Conservation (phyloP, 2,113 vertebrate species). For the Microcebus tavaratra region DNA sequence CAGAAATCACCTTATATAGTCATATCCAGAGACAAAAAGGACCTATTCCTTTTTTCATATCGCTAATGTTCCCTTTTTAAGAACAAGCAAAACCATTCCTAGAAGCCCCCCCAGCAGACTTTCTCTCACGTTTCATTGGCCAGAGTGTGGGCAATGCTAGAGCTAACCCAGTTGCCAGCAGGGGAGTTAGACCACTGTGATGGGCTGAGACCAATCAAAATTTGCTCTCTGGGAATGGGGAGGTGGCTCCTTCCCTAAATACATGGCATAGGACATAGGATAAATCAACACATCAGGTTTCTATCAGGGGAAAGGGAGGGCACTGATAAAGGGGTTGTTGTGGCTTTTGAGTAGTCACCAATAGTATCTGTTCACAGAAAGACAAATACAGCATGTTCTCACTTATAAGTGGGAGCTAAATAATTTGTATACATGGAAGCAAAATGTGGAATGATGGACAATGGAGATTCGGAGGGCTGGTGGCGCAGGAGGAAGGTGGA, state of each 20-base stretch:
- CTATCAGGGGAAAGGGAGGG: neutral
- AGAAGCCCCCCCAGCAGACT: neutral
- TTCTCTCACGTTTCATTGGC: neutral
- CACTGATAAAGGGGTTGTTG: neutral
- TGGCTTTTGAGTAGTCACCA: neutral
- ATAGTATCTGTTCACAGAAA: neutral
- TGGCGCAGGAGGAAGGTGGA: too few relatives aligned
- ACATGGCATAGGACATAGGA: neutral
- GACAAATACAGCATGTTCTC: too few relatives aligned
- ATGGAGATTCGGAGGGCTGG: too few relatives aligned
- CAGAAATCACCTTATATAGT: neutral
- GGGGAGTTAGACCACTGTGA: neutral
- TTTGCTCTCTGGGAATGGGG: neutral
- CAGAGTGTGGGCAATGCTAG: neutral
- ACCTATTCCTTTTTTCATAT: neutral
- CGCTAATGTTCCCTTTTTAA: neutral
- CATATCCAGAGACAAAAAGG: neutral
- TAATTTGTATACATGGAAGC: too few relatives aligned
- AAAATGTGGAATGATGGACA: too few relatives aligned
- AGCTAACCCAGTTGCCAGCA: neutral
- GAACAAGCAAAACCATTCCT: neutral
- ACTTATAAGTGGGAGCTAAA: too few relatives aligned
- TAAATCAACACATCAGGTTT: neutral
- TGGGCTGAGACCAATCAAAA: neutral
- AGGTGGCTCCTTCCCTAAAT: neutral